Evolutionary conservation across 2,888 invertebrate species (phyloP), one percentile per base, ranked within the genome.

Genomic region (Branchinecta sandiegonensis): DNA sequence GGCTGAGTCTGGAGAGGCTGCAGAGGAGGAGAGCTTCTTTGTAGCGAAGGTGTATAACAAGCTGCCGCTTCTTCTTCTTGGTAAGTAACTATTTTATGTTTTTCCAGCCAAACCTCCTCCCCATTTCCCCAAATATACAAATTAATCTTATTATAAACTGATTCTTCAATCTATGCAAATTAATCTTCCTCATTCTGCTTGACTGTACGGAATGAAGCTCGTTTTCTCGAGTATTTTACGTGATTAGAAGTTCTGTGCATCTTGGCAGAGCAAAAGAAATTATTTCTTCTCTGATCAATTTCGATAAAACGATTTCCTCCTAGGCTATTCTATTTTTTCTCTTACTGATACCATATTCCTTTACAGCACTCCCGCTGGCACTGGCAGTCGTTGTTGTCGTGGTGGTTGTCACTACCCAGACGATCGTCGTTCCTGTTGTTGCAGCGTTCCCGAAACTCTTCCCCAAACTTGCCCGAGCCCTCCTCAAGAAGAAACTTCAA

Each of bases 361-460:
- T 56, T 56, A 8, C 63, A 56, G 63, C 63, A 9, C 63, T 56
- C 23, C 63, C 63, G n/a, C 11, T 56, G 63, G 63, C 63, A 10
- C 63, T 56, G 23, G 63, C 63, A 17, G 63, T 56, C 2, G 63
- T 56, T 56, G 63, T 56, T 56, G 63, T 56, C 14, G 63, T 56
- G n/a, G 63, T 56, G 14, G 63, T 56, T 10, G 63, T 56, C 9
- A 23, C 23, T 56, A 23, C 23, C 10, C n/a, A 56, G 14, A 56
- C 63, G n/a, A 11, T 56, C 11, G 63, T 56, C 23, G 63, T 56
- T 17, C 63, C 63, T 9, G 63, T 56, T n/a, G 63, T 56, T 23
- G 63, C 10, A 17, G 63, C 63, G 9, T n/a, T 56, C 23, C 63
- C 63, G 14, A 56, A n/a, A 17, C 63, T 56, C 8, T 56, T 56